phyloP scores from a whole-genome alignment of 1,140 invertebrate genomes.

The Anthonomus grandis region DNA sequence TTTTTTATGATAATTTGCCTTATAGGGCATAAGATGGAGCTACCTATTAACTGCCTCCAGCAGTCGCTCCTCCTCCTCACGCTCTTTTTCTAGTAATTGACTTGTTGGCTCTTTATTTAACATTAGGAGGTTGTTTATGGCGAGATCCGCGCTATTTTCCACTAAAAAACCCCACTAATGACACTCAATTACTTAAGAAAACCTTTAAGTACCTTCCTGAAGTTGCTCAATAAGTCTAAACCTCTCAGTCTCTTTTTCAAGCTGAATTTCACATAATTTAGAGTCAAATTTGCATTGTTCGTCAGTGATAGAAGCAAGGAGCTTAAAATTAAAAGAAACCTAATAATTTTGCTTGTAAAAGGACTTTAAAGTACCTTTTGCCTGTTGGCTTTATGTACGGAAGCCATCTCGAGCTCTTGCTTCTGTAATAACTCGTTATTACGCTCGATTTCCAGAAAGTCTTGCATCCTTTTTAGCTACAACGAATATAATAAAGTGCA shows the following conservation, averaged over 20 bases:
- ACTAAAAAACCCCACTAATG: slow-evolving; percentile 50
- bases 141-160: slow-evolving; percentile 61
- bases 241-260: slow-evolving; percentile 60
- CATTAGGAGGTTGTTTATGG: slow-evolving; percentile 62
- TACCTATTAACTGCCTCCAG: slow-evolving; percentile 34
- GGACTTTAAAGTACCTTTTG: slow-evolving; percentile 50
- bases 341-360: slow-evolving; percentile 1
- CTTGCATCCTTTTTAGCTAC: slow-evolving; percentile 53
- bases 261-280: slow-evolving; percentile 65
- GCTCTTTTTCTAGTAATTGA: slow-evolving; percentile 62
- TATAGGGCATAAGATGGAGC: no score
- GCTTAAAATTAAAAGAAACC: slow-evolving; percentile 44
- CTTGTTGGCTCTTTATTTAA: slow-evolving; percentile 57
- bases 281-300: slow-evolving; percentile 62
- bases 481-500: slow-evolving; percentile 10
- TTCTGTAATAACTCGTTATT: slow-evolving; percentile 54
- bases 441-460: slow-evolving; percentile 55
- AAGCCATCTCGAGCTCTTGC: slow-evolving; percentile 55
- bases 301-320: slow-evolving; percentile 59
- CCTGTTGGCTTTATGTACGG: slow-evolving; percentile 52
- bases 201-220: slow-evolving; percentile 45
- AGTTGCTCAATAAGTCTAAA: slow-evolving; percentile 57
- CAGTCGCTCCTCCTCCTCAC: slow-evolving; percentile 56
- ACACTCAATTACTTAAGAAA: slow-evolving; percentile 1
- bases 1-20: not conserved